These are phyloP conservation scores for Myioborus melanocephalus DNA, from an alignment of 2,797 vertebrate species.

Conservation along the genomic window DNA sequence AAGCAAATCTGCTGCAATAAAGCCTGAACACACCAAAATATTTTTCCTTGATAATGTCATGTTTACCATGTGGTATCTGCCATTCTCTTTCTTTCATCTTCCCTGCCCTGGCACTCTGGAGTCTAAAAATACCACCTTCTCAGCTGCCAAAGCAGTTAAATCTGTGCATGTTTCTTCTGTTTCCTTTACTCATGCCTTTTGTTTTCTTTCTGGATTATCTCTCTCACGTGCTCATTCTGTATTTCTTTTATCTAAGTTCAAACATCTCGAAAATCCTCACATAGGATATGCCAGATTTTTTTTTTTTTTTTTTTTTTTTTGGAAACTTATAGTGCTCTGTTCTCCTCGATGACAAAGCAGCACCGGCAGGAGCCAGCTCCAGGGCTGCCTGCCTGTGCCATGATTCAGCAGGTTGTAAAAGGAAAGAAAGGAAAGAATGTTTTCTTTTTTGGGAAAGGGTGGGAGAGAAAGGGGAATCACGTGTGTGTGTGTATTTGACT, in stretches of 20 bases:
- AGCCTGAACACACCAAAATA: neutral
- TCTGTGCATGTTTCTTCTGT: neutral
- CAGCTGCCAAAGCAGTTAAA: neutral
- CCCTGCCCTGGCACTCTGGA: neutral
- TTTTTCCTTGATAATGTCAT: neutral
- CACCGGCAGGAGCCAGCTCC: neutral
- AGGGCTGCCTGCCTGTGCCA: constrained; percentile 41
- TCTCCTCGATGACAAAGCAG: constrained; percentile 27
- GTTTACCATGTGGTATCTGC: neutral
- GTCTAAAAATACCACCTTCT: constrained; percentile 32
- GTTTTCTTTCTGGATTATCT: neutral
- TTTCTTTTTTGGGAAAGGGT: constrained; percentile 46
- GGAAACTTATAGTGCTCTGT: neutral
- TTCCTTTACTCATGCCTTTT: neutral
- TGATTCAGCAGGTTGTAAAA: constrained; percentile 65
- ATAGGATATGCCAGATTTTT: neutral
- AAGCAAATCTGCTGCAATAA: neutral
- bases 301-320: neutral
- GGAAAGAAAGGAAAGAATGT: constrained; percentile 51
- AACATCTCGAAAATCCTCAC: neutral
- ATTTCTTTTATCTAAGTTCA: neutral
- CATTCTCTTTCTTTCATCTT: neutral
- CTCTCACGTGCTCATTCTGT: neutral
- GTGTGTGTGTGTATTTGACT: neutral
- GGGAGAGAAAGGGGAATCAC: neutral